Evolutionary conservation across 2,113 vertebrate species (phyloP).

Genomic region (Passer domesticus): DNA sequence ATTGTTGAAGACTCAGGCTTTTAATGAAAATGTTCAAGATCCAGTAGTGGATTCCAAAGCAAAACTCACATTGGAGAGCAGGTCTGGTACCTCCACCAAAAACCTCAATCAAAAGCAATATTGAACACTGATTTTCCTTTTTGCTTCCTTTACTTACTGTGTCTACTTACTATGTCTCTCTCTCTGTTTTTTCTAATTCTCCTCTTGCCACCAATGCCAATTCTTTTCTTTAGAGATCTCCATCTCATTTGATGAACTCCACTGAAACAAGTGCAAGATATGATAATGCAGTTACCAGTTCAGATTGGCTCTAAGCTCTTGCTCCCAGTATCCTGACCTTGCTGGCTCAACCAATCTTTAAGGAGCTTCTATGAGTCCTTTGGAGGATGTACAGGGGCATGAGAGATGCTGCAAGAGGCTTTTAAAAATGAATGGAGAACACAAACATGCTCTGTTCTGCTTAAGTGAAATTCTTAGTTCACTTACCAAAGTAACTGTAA

Average conservation of each 20-base stretch:
- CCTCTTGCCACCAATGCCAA: not conserved
- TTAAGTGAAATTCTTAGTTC: not conserved
- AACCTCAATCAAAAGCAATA: not conserved
- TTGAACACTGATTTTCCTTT: not conserved
- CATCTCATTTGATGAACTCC: not conserved
- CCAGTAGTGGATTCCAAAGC: not conserved
- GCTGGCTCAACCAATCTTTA: not conserved
- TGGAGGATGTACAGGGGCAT: not conserved
- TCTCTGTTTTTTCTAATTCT: not conserved
- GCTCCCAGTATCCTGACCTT: not conserved
- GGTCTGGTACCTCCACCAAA: not conserved
- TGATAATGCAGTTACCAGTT: not conserved
- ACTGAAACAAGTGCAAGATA: not conserved
- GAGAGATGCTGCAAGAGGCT: rapidly evolving
- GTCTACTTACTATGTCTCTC: not conserved
- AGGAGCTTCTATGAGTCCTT: not conserved
- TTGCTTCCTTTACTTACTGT: not conserved
- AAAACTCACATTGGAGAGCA: not conserved
- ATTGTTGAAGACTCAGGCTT: not conserved
- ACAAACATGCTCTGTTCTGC: not conserved
- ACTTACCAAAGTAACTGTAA: not conserved
- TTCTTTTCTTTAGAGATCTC: not conserved
- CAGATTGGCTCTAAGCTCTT: not conserved
- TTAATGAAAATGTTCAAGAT: not conserved
- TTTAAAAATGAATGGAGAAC: not conserved